Evolutionary conservation across 2,113 vertebrate genomes (phyloP).

Genomic region (Ahaetulla prasina): DNA sequence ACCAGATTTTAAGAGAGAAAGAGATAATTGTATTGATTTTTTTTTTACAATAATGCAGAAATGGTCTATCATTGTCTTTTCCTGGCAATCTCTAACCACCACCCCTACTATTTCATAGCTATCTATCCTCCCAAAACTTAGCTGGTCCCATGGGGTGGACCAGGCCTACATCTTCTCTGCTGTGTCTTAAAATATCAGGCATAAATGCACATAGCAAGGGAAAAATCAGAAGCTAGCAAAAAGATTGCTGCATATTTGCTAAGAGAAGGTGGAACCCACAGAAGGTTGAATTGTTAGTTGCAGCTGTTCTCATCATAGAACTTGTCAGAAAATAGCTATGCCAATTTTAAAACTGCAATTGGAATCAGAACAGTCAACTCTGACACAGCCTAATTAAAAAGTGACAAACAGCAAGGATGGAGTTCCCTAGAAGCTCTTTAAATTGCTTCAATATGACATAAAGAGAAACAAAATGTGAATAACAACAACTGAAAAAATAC

Average conservation of each 20-base stretch:
- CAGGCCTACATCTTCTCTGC: not conserved
- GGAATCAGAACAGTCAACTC: not conserved
- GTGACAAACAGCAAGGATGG: not conserved
- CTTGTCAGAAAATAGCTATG: not conserved
- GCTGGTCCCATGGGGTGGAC: not conserved
- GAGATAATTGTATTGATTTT: not conserved
- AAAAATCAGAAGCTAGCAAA: not conserved
- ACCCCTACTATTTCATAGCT: not conserved
- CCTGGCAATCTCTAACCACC: not conserved
- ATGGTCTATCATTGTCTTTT: not conserved
- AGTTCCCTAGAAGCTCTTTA: not conserved
- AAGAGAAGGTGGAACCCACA: not conserved
- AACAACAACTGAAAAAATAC: not conserved
- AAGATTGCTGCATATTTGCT: not conserved
- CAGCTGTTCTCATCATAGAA: not conserved
- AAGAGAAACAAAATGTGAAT: not conserved
- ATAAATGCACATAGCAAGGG: not conserved
- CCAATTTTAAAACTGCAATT: not conserved
- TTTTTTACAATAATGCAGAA: not conserved
- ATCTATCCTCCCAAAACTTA: not conserved
- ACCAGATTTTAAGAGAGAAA: not conserved
- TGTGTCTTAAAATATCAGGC: not conserved
- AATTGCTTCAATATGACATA: not conserved
- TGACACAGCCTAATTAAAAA: not conserved
- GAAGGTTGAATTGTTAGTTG: not conserved